Base-by-base conservation (phyloP, 2,797 vertebrate genomes). In the Argentina silus region DNA sequence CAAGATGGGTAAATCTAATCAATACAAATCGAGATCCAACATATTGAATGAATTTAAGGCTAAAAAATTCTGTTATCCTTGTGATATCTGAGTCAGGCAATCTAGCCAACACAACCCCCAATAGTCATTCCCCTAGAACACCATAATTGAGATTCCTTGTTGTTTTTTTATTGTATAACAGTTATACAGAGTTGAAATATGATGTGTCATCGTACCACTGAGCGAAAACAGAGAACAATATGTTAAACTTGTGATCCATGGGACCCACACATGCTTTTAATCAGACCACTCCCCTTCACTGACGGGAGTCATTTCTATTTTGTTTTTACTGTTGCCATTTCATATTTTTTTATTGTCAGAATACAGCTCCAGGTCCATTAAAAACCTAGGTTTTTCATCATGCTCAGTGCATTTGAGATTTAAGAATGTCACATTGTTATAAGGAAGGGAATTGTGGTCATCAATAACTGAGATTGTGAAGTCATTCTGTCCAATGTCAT, bases 251-350 rank as follows among this genome's bases (percentile, higher is more conserved):
- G 42, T 77, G 69, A 78, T 77, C 73, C 60, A 50, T 77, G 68
- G 4, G 36, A 69, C 67, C 78, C 48, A 87, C 91, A 92, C 90
- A 83, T 93, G 92, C 75, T 92, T 92, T 76, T 76, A 86, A 92
- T 93, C 86, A 80, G 78, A 75, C 78, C 84, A 56, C 81, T 83
- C 83, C 87, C 21, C 56, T 21, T 27, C 56, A 59, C 11, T 53
- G 1, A 53, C 21, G 56, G 4, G 27, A 36, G 27, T 27, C 17
- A 27, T 59, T 27, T 59, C 56, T 59, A 23, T 63, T 43, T 17
- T 44, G 3, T 43, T 63, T 15, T 27, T 23, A 11, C 21, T 59
- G 56, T 59, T 27, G 3, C 19, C 21, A 27, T 59, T 21, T 19
- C 3, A 51, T 12, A 12, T 19, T 76, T 68, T 67, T 65, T n/a